Evolutionary conservation across 2,113 vertebrate species (phyloP).

Genomic region (Brachypteracias leptosomus): DNA sequence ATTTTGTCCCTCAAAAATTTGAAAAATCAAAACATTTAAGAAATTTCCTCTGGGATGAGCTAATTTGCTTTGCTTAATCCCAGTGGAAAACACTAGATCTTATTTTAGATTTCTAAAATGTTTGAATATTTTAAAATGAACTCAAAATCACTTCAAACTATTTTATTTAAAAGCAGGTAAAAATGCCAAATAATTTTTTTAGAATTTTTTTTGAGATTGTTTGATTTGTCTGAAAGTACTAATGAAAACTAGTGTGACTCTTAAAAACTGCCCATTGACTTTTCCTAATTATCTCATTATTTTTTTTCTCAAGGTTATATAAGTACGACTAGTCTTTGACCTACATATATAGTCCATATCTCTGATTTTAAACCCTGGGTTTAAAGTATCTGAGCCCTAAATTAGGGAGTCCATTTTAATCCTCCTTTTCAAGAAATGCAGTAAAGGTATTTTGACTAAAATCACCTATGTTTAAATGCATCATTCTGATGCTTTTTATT

Average conservation of each 20-base stretch:
- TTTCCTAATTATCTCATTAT: background rate
- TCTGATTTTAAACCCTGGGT: background rate
- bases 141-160: background rate
- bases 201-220: background rate
- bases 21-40: background rate
- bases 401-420: background rate
- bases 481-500: background rate
- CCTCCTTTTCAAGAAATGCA: background rate
- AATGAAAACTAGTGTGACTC: background rate
- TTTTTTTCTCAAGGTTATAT: background rate
- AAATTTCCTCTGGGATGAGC: background rate
- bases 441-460: background rate
- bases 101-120: no score
- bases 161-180: background rate
- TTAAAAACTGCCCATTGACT: background rate
- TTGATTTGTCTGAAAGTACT: background rate
- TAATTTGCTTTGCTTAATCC: background rate
- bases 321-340: background rate
- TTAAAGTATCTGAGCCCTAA: background rate
- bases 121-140: no score
- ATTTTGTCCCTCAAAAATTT: background rate
- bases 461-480: background rate
- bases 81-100: background rate
- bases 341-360: background rate
- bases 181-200: background rate